Evolutionary conservation across 2,797 vertebrate genomes (phyloP), one percentile per base, ranked within the genome.

Genomic region (Enteromius treurensis): DNA sequence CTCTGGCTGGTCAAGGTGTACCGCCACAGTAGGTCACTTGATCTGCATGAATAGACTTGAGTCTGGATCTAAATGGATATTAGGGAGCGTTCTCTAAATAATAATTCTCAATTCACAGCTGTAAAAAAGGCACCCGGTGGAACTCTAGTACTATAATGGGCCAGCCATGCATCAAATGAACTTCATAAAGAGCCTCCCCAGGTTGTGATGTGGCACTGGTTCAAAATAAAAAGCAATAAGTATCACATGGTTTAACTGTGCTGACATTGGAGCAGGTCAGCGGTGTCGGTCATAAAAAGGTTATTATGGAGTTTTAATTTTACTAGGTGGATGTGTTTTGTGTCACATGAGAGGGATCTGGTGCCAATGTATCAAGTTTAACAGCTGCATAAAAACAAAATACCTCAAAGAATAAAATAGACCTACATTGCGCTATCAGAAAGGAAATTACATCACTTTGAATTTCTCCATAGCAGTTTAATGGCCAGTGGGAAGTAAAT

Each of bases 271-370:
- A 86, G 65, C 79, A 49, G 47, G 81, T 71, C 81, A 77, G 64
- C 26, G 32, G 81, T 53, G 71, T 75, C 40, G 1, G 51, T 69
- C 64, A 84, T 88, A 90, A 89, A 53, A 87, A 82, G 49, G 60
- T 77, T 81, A 81, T 84, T 86, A 85, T n/a, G 81, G 84, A 84
- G 81, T 85, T 84, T 87, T 83, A 78, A 80, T 88, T 84, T 88
- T 85, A 87, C 87, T 87, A 77, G 88, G 74, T 90, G 84, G 85
- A 60, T 53, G 68, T 84, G 85, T 88, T 87, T 83, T 83, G 84
- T 90, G 91, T 91, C 88, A 91, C 65, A 42, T 74, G 68, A 87
- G 65, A 78, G 81, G 76, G 80, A 88, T 85, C 76, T 42, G n/a
- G 26, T 42, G 87, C 79, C 81, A 86, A 79, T 86, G 79, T 88